Conservation (phyloP, 2,797 vertebrate genomes). For the Cyclura pinguis region DNA sequence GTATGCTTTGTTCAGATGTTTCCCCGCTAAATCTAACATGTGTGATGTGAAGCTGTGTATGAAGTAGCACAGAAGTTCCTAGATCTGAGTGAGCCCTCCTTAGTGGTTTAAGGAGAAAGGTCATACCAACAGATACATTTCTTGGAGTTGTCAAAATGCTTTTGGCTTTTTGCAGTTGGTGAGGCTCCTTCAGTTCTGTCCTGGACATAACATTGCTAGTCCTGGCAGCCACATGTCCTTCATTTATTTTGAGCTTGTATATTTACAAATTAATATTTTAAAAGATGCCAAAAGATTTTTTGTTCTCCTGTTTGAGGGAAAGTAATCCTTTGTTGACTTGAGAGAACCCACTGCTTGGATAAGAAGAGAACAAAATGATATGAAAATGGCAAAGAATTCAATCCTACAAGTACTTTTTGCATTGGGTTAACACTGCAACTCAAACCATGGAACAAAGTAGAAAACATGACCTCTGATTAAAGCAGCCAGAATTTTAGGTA, state of each 20-base stretch:
- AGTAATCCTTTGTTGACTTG: background rate
- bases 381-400: background rate
- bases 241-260: background rate
- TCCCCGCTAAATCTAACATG: background rate
- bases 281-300: background rate
- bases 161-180: background rate
- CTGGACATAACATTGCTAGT: background rate
- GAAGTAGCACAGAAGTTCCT: background rate
- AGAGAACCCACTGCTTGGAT: background rate
- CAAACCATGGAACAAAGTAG: conserved; percentile 17
- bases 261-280: background rate
- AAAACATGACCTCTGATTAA: conserved; percentile 51
- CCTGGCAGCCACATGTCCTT: background rate
- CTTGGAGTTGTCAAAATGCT: background rate
- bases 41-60: background rate
- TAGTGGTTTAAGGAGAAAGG: background rate
- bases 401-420: conserved; percentile 3
- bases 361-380: background rate
- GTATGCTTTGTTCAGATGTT: background rate
- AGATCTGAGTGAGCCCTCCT: background rate
- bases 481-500: background rate
- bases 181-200: background rate
- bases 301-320: background rate
- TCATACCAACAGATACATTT: background rate
- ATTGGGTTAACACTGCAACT: conserved; percentile 39